Conservation (phyloP, 2,113 vertebrate genomes). For the Nothocercus nigrocapillus region DNA sequence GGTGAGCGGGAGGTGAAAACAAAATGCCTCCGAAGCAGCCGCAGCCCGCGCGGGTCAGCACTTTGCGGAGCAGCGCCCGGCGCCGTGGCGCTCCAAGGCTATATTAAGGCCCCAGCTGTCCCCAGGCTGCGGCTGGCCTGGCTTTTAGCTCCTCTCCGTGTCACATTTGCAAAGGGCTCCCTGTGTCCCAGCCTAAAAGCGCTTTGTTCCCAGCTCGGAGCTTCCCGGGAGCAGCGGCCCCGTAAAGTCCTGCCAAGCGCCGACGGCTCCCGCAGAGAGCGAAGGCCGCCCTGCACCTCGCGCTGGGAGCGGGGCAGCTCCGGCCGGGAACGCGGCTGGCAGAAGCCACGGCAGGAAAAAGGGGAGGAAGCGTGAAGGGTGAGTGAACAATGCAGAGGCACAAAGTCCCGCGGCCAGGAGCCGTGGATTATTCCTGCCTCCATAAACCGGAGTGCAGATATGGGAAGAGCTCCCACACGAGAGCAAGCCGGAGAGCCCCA, state of each 20-base stretch:
- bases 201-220: not conserved
- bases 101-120: conserved; percentile 72
- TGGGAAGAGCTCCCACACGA: rapidly evolving
- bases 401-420: not conserved
- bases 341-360: not conserved
- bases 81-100: not conserved
- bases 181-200: not conserved
- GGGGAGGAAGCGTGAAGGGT: not conserved
- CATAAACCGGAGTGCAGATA: rapidly evolving
- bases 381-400: not conserved
- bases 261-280: rapidly evolving
- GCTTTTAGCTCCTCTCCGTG: not conserved
- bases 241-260: not conserved
- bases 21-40: conserved; percentile 12
- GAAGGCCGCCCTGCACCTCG: rapidly evolving
- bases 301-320: rapidly evolving
- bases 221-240: not conserved
- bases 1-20: not conserved
- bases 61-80: not conserved
- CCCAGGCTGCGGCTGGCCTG: not conserved
- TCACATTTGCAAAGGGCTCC: not conserved
- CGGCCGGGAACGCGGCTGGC: not conserved
- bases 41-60: conserved; percentile 34
- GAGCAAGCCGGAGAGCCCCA: not conserved
- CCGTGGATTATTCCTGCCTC: not conserved